Percentiles rank a stretch among this genome's conserved stretches.
Evolutionary conservation across 2,797 vertebrate species (phyloP).

Genomic region (Adrianichthys oophorus): DNA sequence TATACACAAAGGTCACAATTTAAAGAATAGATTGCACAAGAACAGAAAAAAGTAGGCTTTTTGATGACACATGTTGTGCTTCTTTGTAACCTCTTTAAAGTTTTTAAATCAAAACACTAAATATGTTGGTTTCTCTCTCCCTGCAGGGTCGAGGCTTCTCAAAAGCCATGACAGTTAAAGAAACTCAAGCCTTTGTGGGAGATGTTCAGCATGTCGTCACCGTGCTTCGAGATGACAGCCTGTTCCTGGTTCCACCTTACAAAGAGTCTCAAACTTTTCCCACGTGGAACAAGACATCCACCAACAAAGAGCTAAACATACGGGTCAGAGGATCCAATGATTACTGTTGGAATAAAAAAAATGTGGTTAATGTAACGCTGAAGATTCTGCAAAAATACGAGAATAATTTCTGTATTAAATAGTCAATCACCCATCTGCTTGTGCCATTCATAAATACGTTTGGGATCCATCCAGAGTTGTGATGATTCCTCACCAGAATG

Average conservation of each 20-base stretch:
- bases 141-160: conserved; percentile 89
- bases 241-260: conserved; percentile 91
- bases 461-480: no score
- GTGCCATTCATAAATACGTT: no score
- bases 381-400: no score
- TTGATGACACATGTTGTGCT: no score
- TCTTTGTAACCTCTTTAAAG: not conserved
- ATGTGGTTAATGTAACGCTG: no score
- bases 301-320: conserved; percentile 87
- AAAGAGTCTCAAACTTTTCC: conserved; percentile 82
- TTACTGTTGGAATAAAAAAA: no score
- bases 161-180: conserved; percentile 92
- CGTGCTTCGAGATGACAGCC: conserved; percentile 90
- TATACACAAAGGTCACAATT: no score
- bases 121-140: conserved; percentile 8
- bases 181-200: conserved; percentile 92
- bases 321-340: conserved; percentile 73
- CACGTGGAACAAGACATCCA: conserved; percentile 87
- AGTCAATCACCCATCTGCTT: no score
- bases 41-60: no score
- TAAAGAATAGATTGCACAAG: no score
- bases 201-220: conserved; percentile 88
- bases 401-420: no score
- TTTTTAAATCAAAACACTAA: conserved; percentile 14
- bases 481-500: no score